Evolutionary conservation across 2,888 invertebrate species (phyloP), one percentile per base, ranked within the genome.

Genomic region (Drosophila pseudotakahashii): DNA sequence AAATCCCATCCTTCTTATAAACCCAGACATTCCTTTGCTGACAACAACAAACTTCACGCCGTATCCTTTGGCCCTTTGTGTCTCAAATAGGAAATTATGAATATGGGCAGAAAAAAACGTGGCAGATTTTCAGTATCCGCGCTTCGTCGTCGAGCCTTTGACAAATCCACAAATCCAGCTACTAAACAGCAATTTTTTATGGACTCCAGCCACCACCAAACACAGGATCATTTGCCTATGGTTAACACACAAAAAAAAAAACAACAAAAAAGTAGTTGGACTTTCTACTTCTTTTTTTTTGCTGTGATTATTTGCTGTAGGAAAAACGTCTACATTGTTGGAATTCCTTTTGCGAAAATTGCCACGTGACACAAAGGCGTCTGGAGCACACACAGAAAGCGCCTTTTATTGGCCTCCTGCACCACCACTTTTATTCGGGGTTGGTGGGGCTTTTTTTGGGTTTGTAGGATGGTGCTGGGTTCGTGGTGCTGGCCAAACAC

Each of bases 321-420:
- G 73, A 76, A 89, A 89, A 84, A 84, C 78, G 90, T 90, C 90
- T 90, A 78, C 90, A 90, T 90, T 81, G 86, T 87, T 91, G 77
- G 66, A 89, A 90, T 90, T 89, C 91, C 89, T 90, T 78, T 79
- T 86, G 75, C 76, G 73, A 88, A 71, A 79, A 77, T 80, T 77
- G 78, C 78, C 78, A 77, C 79, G 78, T 79, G 84, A 81, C 78
- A 78, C 81, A 86, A 89, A 90, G 81, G 88, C 91, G 90, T 90
- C 91, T 90, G 89, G 86, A 79, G 85, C 80, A 79, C 68, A 84
- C 37, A 60, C 34, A 66, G 68, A 39, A 73, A 67, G 74, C 69
- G 88, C 82, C 81, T 85, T 81, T 88, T 88, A 81, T 81, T 88
- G 83, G 81, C 76, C 72, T 50, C 69, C 52, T 61, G 37, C 37